Base-by-base conservation (phyloP, 2,797 vertebrate species). In the Phataginus tetradactyla region DNA sequence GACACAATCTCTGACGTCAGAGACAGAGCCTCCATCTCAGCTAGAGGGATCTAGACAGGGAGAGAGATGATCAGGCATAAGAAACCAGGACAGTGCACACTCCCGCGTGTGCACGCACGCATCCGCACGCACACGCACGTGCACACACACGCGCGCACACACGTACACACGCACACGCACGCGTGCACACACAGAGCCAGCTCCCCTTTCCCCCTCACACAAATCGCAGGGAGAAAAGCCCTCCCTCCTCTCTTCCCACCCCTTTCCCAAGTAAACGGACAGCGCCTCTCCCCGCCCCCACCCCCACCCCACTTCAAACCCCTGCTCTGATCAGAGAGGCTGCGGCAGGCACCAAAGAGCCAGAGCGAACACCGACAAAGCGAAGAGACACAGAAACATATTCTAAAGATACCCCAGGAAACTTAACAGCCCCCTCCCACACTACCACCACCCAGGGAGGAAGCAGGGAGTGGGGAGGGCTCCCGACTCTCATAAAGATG, bases 1-100 rank as follows among this genome's bases (percentile, higher is more conserved):
- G 99, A 99, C 98, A 99, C 98, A 98, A 99, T 99, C 98, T 99
- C 99, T 98, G 99, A 99, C 99, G 99, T 98, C 99, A 99, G 99
- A 99, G 99, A 99, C 98, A 99, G 98, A 99, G 99, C 99, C 99
- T 99, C 99, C 99, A 99, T 99, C 99, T 99, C 99, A 98, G 99
- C 99, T 99, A 99, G 99, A 98, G 97, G 99, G 98, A 99, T 99
- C 99, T 99, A 99, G 99, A 99, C 98, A 98, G 98, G 98, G 99
- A 97, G 99, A 99, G 99, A 99, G 99, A 99, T 98, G 99, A 99
- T 98, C 97, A 99, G 98, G 98, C 98, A 98, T 99, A 98, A 99
- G 99, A 99, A 99, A 99, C 97, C 97, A 98, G 98, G 98, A 98
- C 98, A 97, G 80, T 86, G 74, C 96, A 92, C 75, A 7, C 55